These are phyloP conservation scores for Tragelaphus oryx DNA, from an alignment of 2,797 vertebrate genomes.

Conservation along the genomic window DNA sequence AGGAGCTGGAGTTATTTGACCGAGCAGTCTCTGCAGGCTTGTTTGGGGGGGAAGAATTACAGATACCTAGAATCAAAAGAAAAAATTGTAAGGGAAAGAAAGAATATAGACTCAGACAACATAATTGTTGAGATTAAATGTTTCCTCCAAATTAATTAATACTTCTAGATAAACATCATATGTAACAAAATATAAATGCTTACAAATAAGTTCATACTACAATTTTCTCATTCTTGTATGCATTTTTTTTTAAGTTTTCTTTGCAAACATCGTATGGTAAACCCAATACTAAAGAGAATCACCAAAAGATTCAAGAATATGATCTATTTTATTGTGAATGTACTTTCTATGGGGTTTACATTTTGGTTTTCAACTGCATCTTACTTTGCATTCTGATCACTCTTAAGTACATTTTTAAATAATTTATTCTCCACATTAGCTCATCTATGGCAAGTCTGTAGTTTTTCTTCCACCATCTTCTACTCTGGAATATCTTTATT, in stretches of 20 bases:
- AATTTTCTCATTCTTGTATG: background rate
- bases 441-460: background rate
- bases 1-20: slow-evolving; percentile 63
- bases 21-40: slow-evolving; percentile 73
- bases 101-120: background rate
- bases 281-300: slow-evolving; percentile 6
- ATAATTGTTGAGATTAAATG: slow-evolving; percentile 11
- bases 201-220: background rate
- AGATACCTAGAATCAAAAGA: slow-evolving; percentile 75
- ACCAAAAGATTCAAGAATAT: background rate
- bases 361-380: background rate
- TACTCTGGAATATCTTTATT: background rate
- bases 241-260: background rate
- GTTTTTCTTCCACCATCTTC: slow-evolving; percentile 14
- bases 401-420: background rate
- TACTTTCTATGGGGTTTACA: background rate
- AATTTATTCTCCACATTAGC: background rate
- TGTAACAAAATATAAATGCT: slow-evolving; percentile 8
- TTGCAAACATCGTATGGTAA: slow-evolving; percentile 14
- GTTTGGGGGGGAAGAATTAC: slow-evolving; percentile 64
- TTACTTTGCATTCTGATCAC: background rate
- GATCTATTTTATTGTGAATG: background rate
- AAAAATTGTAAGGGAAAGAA: background rate
- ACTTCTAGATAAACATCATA: slow-evolving; percentile 3
- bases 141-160: slow-evolving; percentile 34